phyloP scores from a whole-genome alignment of 2,797 vertebrate species.

The Adelosebastes latens region DNA sequence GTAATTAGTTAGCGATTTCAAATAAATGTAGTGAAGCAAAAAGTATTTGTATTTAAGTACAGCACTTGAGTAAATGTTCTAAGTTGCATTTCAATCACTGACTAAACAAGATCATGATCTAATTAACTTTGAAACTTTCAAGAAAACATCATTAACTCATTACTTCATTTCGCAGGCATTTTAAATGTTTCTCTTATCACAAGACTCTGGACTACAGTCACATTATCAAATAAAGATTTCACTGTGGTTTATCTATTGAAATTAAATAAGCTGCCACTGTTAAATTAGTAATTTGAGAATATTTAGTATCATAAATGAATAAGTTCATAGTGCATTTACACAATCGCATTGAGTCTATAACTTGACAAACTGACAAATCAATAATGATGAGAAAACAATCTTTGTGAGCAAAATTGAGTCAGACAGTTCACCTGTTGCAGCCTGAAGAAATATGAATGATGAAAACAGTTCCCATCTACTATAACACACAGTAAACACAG shows the following conservation, averaged over 20 bases:
- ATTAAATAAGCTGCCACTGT: neutral
- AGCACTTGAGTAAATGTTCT: neutral
- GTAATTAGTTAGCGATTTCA: neutral
- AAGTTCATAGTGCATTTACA: neutral
- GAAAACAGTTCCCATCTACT: neutral
- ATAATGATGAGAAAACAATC: neutral
- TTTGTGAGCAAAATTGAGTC: neutral
- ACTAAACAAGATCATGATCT: neutral
- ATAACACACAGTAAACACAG: slow-evolving; percentile 4
- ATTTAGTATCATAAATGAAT: neutral
- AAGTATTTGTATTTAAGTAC: neutral
- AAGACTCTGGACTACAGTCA: neutral
- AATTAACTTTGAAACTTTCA: neutral
- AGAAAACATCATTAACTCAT: neutral
- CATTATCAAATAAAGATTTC: neutral
- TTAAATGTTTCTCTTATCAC: neutral
- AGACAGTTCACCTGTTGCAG: neutral
- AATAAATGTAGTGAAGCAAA: neutral
- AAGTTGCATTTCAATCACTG: neutral
- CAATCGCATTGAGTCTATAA: neutral
- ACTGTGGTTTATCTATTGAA: neutral
- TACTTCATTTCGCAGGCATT: neutral
- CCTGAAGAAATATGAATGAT: neutral
- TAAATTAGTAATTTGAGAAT: neutral
- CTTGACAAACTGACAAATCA: neutral